These are phyloP conservation scores for Numenius phaeopus DNA, from an alignment of 2,797 vertebrate genomes.

Conservation along the genomic window DNA sequence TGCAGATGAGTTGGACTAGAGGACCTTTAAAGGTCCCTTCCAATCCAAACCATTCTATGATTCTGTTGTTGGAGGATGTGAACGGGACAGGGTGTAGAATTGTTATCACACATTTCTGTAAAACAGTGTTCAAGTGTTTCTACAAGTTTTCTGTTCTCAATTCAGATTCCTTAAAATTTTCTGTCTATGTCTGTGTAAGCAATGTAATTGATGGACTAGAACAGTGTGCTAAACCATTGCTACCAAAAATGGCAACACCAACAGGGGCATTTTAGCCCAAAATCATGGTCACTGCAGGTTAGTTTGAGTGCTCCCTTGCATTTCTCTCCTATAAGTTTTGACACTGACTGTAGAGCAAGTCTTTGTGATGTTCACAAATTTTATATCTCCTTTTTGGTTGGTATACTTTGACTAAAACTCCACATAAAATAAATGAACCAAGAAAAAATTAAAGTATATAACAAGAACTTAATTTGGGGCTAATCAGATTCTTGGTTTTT, in stretches of 20 bases:
- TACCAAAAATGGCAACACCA: fast-evolving
- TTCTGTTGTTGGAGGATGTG: neutral
- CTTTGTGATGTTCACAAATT: neutral
- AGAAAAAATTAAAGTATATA: neutral
- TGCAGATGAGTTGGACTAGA: neutral
- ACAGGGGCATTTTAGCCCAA: neutral
- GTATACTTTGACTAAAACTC: neutral
- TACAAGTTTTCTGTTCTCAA: neutral
- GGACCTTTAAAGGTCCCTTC: neutral
- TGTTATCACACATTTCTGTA: neutral
- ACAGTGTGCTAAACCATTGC: fast-evolving
- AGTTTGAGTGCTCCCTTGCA: neutral
- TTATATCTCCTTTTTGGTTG: neutral
- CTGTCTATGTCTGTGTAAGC: neutral
- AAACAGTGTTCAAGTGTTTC: neutral
- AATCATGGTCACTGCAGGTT: neutral
- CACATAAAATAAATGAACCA: neutral
- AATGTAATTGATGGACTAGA: neutral
- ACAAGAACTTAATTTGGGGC: neutral
- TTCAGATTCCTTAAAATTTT: neutral
- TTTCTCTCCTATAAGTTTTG: neutral
- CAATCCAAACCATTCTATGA: neutral
- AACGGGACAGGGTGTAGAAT: neutral
- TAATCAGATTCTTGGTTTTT: neutral
- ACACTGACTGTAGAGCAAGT: neutral